Base-by-base conservation (phyloP, 2,888 invertebrate genomes). In the Hirtodrosophila duncani region DNA sequence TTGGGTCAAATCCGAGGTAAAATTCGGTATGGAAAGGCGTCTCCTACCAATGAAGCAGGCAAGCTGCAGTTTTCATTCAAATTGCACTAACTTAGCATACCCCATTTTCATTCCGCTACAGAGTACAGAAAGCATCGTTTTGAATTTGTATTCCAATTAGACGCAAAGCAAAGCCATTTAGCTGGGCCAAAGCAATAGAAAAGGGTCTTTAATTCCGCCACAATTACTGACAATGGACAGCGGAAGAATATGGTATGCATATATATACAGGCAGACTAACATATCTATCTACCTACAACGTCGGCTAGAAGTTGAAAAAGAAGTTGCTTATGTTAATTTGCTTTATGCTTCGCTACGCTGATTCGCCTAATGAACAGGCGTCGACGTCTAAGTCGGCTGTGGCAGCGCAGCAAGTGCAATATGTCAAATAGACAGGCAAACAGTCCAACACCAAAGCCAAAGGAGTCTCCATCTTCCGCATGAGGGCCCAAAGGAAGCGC, bases 271-370 rank as follows among this genome's bases (percentile, higher is more conserved):
- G 10, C 2, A 21, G 26, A 20, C 18, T 31, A 9, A 21, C 18
- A 20, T 29, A 23, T n/a, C n/a, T n/a, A n/a, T n/a, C n/a, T n/a
- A n/a, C n/a, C n/a, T n/a, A n/a, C n/a, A n/a, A n/a, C n/a, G n/a
- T n/a, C n/a, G n/a, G 16, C 27, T 48, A 55, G 66, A 61, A 63
- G 79, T 69, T 38, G 42, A 60, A 67, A 61, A 78, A 72, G 67
- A 72, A 74, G 72, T 79, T 75, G 79, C 64, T 79, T 75, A 75
- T 80, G 75, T 72, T 75, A 80, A 75, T 75, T 80, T 69, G 62
- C 57, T 77, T 72, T 77, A 67, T 75, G 80, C 69, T 75, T 80
- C 77, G 75, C 80, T 79, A 77, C 61, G 69, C 63, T 77, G 80
- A 80, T 63, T 80, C 78, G 78, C 77, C 72, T 75, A 80, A 75